Conservation (phyloP, 2,113 vertebrate species). For the Mastomys coucha region DNA sequence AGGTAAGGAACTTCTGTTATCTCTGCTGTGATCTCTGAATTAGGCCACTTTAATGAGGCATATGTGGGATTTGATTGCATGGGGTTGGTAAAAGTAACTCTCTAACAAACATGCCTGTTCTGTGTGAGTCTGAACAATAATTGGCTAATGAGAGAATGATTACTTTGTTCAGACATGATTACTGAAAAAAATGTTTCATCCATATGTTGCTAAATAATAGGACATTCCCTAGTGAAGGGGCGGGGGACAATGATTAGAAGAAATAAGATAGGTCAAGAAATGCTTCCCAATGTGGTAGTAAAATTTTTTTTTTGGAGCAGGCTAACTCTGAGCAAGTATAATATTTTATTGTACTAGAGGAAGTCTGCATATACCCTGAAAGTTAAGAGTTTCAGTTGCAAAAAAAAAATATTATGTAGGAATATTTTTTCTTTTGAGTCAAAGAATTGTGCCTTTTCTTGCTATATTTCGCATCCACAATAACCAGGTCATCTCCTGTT, state of each 20-base stretch:
- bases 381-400: slow-evolving; percentile 79
- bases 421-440: slow-evolving; percentile 82
- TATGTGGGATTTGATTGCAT: slow-evolving; percentile 80
- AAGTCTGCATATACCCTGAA: slow-evolving; percentile 78
- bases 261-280: slow-evolving; percentile 88
- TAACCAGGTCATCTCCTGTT: slow-evolving; percentile 53
- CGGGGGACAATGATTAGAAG: slow-evolving; percentile 89
- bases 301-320: slow-evolving; percentile 81
- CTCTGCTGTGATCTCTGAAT: slow-evolving; percentile 79
- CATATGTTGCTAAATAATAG: slow-evolving; percentile 89
- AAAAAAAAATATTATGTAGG: slow-evolving; percentile 50
- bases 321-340: slow-evolving; percentile 83
- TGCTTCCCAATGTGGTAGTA: slow-evolving; percentile 87
- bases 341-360: slow-evolving; percentile 79
- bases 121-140: slow-evolving; percentile 88
- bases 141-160: slow-evolving; percentile 90
- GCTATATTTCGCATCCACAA: slow-evolving; percentile 74
- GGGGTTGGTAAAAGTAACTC: slow-evolving; percentile 87
- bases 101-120: slow-evolving; percentile 86
- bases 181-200: slow-evolving; percentile 87
- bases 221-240: slow-evolving; percentile 86
- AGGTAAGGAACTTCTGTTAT: slow-evolving; percentile 70
- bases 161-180: slow-evolving; percentile 90
- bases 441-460: slow-evolving; percentile 76
- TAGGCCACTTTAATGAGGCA: slow-evolving; percentile 76